Conservation (phyloP, 1,140 invertebrate species). For the Paralvinella palmiformis region DNA sequence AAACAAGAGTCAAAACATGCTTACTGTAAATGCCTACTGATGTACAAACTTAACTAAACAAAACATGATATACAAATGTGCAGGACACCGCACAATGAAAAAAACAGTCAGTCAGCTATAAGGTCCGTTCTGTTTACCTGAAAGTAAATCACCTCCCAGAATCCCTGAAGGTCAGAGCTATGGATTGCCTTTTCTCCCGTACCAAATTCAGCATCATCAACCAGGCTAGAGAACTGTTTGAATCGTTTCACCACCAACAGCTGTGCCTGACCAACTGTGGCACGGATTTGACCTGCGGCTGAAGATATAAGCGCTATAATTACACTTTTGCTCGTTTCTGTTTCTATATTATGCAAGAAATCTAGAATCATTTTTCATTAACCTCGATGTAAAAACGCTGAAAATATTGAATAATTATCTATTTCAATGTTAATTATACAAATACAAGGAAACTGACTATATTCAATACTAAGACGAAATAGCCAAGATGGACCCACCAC, state of each 20-base stretch:
- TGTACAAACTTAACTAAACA: not conserved
- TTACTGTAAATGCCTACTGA: not conserved
- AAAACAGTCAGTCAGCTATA: not conserved
- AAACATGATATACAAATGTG: not conserved
- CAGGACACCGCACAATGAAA: not conserved
- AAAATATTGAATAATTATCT: not conserved
- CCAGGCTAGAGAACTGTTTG: constrained; percentile 60
- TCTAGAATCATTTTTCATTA: not conserved
- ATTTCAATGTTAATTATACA: not conserved
- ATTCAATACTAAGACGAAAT: not conserved
- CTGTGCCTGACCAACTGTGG: constrained; percentile 63
- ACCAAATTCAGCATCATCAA: constrained; percentile 59
- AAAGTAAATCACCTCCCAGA: constrained; percentile 69
- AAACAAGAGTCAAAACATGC: constrained; percentile 7
- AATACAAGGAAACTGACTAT: not conserved
- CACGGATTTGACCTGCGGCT: constrained; percentile 58
- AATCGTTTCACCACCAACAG: constrained; percentile 64
- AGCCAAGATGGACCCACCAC: too few relatives aligned
- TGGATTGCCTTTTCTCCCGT: constrained; percentile 58
- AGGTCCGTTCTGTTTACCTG: constrained; percentile 49
- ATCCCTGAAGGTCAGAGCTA: constrained; percentile 64
- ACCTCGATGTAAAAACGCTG: not conserved
- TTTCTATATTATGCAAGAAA: not conserved
- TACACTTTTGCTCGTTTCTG: not conserved
- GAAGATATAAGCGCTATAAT: constrained; percentile 25